Conservation (phyloP, 64 coral and sea anemone species). For the Acropora yongei region DNA sequence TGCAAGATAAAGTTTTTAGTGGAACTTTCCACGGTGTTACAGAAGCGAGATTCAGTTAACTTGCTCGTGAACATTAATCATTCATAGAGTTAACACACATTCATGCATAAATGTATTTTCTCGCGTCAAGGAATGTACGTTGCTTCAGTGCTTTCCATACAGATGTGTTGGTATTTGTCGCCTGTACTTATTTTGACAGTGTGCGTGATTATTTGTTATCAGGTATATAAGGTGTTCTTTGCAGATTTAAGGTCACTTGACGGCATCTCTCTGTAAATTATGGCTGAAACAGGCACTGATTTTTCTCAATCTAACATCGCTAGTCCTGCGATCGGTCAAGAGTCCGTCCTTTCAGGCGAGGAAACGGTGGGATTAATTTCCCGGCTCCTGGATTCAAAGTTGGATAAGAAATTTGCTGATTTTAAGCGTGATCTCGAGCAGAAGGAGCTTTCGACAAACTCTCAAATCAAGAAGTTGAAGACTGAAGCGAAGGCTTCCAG, state of each 20-base stretch:
- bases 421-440: conserved; percentile 40
- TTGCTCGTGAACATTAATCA: neutral
- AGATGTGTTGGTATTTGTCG: too few species aligned
- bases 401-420: conserved; percentile 11
- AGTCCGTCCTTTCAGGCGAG: conserved; percentile 11
- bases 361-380: conserved; percentile 39
- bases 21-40: neutral
- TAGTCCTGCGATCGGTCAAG: too few species aligned
- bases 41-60: neutral
- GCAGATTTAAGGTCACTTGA: too few species aligned
- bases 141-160: too few species aligned
- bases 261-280: too few species aligned
- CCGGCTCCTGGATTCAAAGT: too few species aligned
- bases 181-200: too few species aligned
- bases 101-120: neutral
- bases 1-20: neutral
- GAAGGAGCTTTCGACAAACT: conserved; percentile 34
- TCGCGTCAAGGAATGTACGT: too few species aligned
- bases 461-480: conserved; percentile 45
- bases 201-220: too few species aligned
- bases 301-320: too few species aligned
- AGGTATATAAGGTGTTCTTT: too few species aligned
- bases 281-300: too few species aligned
- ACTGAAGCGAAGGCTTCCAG: conserved; percentile 31
- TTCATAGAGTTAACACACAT: neutral